phyloP scores from a whole-genome alignment of 2,113 vertebrate species.

The Chascanopsetta lugubris region DNA sequence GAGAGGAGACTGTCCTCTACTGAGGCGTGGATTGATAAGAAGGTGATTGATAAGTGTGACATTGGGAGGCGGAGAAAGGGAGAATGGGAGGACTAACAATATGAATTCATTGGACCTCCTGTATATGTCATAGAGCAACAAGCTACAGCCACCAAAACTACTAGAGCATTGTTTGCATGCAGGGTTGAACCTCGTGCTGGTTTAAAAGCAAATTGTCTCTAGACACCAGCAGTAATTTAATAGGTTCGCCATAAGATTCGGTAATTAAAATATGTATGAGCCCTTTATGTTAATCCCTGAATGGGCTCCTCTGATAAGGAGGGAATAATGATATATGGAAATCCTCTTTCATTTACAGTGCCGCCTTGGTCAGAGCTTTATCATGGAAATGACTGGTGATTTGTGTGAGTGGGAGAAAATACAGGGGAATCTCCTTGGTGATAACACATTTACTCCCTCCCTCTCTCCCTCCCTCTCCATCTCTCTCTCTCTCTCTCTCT shows the following conservation, averaged over 20 bases:
- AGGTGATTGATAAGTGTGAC: conserved; percentile 22
- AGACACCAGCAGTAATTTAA: conserved; percentile 56
- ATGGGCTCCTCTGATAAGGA: conserved; percentile 66
- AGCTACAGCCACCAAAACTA: not conserved
- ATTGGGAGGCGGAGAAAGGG: not conserved
- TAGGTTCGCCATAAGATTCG: conserved; percentile 41
- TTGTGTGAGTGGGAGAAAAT: conserved; percentile 62
- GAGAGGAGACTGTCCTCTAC: not conserved
- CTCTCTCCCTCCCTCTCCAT: conserved; percentile 27
- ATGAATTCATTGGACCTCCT: not conserved
- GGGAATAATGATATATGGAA: conserved; percentile 72
- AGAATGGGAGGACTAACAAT: not conserved
- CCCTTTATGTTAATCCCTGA: conserved; percentile 70
- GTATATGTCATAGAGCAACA: conserved; percentile 14
- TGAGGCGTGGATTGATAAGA: conserved; percentile 22
- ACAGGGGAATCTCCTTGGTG: conserved; percentile 81
- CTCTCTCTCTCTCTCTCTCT: conserved; percentile 29
- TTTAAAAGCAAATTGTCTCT: conserved; percentile 33
- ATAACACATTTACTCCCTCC: conserved; percentile 56
- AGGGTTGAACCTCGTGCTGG: conserved; percentile 23
- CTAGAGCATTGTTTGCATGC: conserved; percentile 18
- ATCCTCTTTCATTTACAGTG: conserved; percentile 69
- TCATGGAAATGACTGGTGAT: conserved; percentile 78
- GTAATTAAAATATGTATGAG: conserved; percentile 71
- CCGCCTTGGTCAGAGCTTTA: conserved; percentile 66